Base-by-base conservation (phyloP, 2,888 invertebrate genomes). In the Chelonus formosanus region DNA sequence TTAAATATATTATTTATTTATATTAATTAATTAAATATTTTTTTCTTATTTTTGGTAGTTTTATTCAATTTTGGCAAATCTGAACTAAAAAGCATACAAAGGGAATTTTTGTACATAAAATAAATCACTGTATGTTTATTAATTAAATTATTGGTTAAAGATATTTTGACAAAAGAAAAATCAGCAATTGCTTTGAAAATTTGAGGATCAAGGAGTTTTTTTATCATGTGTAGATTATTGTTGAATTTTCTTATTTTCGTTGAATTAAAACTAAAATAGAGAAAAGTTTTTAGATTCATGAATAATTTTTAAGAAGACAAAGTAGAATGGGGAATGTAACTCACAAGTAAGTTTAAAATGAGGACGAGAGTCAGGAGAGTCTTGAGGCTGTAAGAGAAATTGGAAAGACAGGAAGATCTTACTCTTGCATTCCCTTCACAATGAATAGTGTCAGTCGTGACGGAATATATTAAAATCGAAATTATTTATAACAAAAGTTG, bases 291-390 rank as follows among this genome's bases (percentile, higher is more conserved):
- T 5, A 7, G 10, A 43, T 20, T 59, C 40, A 5, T n/a, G 32
- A 47, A 59, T 59, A 36, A 59, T 59, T 50, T 59, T 59, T 20
- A 0, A 20, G 36, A 31, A 47, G 10, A 47, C 36, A 48, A 47
- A 36, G 7, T 36, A 40, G 58, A 48, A 8, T 6, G 48, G 31
- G n/a, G 50, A 59, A 59, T 59, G 50, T 50, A 40, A 59, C 36
- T 59, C 20, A 40, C 48, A 8, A 50, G 48, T 59, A 59, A 59
- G 50, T 59, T 59, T 50, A 40, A 59, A 59, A 59, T 59, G 59
- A 59, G 59, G 59, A 47, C 40, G 59, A 59, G 40, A 48, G 35
- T 35, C 32, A 47, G 34, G 47, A 47, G 48, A 45, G 47, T 36
- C 20, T 36, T 44, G n/a, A 47, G n/a, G 35, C 20, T 20, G 10